Percentiles rank a stretch among this genome's conserved stretches.
Evolutionary conservation across 2,888 invertebrate genomes (phyloP).

Genomic region (Tipula vernalis): DNA sequence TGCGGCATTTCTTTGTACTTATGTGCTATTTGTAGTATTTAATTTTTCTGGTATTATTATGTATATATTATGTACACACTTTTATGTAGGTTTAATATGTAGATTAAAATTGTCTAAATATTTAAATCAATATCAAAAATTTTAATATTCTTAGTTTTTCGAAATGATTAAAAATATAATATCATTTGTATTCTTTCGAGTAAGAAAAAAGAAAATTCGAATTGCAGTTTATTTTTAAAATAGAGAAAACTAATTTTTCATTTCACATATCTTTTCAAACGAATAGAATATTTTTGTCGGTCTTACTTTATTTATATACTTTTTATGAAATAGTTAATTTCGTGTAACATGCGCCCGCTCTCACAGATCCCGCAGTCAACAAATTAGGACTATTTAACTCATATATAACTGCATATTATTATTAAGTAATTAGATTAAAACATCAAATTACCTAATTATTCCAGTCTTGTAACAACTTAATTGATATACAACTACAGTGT

Average conservation of each 20-base stretch:
- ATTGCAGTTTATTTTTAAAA: background rate
- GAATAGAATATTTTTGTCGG: background rate
- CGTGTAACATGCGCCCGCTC: background rate
- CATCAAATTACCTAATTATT: background rate
- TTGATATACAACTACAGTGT: background rate
- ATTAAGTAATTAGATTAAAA: background rate
- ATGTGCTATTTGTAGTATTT: background rate
- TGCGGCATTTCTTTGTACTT: background rate
- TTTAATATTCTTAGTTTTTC: background rate
- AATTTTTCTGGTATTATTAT: background rate
- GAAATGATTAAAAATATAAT: background rate
- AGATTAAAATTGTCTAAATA: background rate
- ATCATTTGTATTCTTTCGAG: background rate
- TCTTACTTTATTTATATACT: background rate
- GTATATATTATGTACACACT: background rate
- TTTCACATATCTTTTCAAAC: background rate
- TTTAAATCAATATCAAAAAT: background rate
- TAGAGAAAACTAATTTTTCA: background rate
- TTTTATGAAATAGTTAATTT: background rate
- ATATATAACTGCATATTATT: background rate
- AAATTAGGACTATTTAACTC: background rate
- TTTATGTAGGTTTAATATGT: background rate
- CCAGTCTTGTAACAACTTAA: background rate
- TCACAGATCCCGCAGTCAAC: background rate
- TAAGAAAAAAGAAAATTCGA: background rate